phyloP scores from a whole-genome alignment of 2,113 vertebrate genomes.

The Carassius carassius region DNA sequence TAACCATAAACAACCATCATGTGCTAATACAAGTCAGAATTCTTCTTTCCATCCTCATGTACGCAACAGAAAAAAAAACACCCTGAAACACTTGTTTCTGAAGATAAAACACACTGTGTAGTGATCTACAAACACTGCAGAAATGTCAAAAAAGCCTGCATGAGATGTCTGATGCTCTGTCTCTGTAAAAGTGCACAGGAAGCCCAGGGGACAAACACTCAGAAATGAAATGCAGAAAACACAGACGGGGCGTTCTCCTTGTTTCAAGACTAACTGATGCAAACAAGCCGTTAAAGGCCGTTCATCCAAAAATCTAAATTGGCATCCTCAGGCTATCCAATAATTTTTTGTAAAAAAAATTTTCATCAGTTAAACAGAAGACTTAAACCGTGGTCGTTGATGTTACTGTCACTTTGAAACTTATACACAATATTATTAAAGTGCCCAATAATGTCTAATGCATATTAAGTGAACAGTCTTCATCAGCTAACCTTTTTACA shows the following conservation, averaged over 20 bases:
- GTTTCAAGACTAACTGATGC: background rate
- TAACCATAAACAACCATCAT: background rate
- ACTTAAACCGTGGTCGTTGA: too few relatives aligned
- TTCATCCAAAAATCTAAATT: too few relatives aligned
- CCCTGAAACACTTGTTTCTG: background rate
- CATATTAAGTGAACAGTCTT: too few relatives aligned
- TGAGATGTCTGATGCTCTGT: background rate
- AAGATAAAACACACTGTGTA: background rate
- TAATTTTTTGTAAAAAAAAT: too few relatives aligned
- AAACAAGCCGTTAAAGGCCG: too few relatives aligned
- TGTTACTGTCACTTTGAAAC: too few relatives aligned
- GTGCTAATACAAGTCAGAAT: background rate
- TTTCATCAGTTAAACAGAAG: too few relatives aligned
- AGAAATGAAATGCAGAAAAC: background rate
- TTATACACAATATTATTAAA: too few relatives aligned
- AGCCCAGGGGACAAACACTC: background rate
- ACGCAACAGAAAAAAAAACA: background rate
- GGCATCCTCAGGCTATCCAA: too few relatives aligned
- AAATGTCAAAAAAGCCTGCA: slow-evolving; percentile 5
- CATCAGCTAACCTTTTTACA: too few relatives aligned
- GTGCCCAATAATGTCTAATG: too few relatives aligned
- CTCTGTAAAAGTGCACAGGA: background rate
- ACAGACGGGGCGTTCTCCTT: background rate
- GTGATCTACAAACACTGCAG: background rate
- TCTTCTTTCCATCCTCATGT: background rate